Base-by-base conservation (phyloP, 1,140 invertebrate genomes). In the Sesamia nonagrioides region DNA sequence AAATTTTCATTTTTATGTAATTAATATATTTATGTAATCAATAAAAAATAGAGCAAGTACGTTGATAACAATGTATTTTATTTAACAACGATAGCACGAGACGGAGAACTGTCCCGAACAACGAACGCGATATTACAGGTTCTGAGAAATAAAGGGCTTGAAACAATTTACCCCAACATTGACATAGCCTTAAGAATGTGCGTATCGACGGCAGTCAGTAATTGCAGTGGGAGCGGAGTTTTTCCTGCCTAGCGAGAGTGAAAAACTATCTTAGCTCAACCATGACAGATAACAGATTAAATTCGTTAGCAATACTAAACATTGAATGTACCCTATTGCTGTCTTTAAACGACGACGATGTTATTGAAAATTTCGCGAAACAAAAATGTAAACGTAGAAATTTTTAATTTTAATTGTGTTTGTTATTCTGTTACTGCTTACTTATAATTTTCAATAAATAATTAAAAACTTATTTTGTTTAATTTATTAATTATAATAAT, bases 241-340 rank as follows among this genome's bases (percentile, higher is more conserved):
- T 82, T 78, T 82, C 76, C n/a, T 75, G 77, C 48, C 58, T 78
- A 72, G 63, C 66, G 45, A 78, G 80, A 60, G 69, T 74, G 40
- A 78, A 78, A 72, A 77, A 77, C 27, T 78, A 78, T 78, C 66
- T 78, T 56, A 42, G 71, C 42, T 79, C 78, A 66, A 74, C 78
- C 35, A 56, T 76, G 66, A 56, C 66, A 63, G 52, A 76, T 68
- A 72, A 63, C 21, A 79, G 40, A 73, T 66, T 79, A 74, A 79
- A 79, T 63, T 60, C 58, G 17, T 56, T 79, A 54, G 58, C 77
- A 33, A 48, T 79, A 66, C 68, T 66, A 17, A 69, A 78, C 63
- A 78, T 78, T 21, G 76, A 68, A 78, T 52, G n/a, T n/a, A n/a
- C n/a, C 27, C 3, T 27, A 27, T 3, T 27, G 27, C 27, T 1